Percentiles rank a stretch among this genome's conserved stretches.
Evolutionary conservation across 2,797 vertebrate species (phyloP).

Genomic region (Prionace glauca): DNA sequence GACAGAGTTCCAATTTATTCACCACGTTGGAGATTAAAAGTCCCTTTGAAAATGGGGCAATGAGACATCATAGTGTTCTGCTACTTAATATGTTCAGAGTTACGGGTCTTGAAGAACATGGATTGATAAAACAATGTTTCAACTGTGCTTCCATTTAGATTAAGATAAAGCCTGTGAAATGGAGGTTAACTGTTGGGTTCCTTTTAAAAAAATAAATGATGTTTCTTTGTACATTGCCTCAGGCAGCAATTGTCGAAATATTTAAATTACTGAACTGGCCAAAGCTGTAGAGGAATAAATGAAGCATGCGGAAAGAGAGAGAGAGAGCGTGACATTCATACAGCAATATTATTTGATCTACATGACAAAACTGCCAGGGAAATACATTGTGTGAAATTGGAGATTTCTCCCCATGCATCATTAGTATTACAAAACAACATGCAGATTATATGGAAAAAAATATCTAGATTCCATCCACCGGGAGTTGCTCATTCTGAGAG

Average conservation of each 20-base stretch:
- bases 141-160: neutral
- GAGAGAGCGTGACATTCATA: neutral
- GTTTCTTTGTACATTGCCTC: neutral
- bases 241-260: neutral
- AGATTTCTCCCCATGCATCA: neutral
- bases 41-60: conserved; percentile 11
- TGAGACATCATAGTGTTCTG: neutral
- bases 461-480: neutral
- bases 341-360: neutral
- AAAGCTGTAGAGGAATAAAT: neutral
- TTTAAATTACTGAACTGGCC: neutral
- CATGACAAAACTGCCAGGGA: neutral
- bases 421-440: neutral
- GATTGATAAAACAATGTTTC: neutral
- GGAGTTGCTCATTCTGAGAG: neutral
- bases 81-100: neutral
- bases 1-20: neutral
- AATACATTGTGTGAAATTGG: neutral
- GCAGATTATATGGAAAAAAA: neutral
- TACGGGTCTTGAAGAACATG: neutral
- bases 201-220: neutral
- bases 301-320: neutral
- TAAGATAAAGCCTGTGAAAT: neutral
- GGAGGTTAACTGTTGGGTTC: neutral
- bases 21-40: neutral